phyloP scores from a whole-genome alignment of 1,140 invertebrate species.

The Lucilia sericata region DNA sequence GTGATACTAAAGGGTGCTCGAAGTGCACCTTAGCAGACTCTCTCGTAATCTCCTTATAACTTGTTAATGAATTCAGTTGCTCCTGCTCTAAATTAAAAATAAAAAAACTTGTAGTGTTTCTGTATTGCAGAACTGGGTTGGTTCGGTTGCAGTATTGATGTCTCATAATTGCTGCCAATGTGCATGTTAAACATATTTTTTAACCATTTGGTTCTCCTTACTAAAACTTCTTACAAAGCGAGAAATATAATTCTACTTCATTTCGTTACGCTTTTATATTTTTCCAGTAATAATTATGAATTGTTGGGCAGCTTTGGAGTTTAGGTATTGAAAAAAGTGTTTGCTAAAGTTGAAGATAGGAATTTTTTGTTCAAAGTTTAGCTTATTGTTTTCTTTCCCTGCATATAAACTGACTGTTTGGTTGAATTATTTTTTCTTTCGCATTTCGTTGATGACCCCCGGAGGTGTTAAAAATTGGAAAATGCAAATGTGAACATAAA shows the following conservation, averaged over 20 bases:
- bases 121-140: neutral
- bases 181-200: neutral
- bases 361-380: neutral
- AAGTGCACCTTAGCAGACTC: too few species aligned
- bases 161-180: constrained; percentile 37
- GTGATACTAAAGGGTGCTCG: too few species aligned
- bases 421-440: neutral
- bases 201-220: neutral
- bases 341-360: neutral
- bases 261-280: constrained; percentile 13
- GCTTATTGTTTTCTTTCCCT: neutral
- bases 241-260: neutral
- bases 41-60: too few species aligned
- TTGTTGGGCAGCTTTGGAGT: neutral
- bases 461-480: constrained; percentile 66
- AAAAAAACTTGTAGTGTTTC: neutral
- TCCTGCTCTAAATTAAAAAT: neutral
- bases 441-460: constrained; percentile 59
- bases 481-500: constrained; percentile 65
- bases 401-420: neutral
- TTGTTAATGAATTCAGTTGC: neutral
- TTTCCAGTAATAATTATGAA: constrained; percentile 29
- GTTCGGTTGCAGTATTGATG: constrained; percentile 27
- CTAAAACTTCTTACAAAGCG: neutral
- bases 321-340: neutral